These are phyloP conservation scores for Valencia hispanica DNA, from an alignment of 2,797 vertebrate genomes.

Conservation along the genomic window DNA sequence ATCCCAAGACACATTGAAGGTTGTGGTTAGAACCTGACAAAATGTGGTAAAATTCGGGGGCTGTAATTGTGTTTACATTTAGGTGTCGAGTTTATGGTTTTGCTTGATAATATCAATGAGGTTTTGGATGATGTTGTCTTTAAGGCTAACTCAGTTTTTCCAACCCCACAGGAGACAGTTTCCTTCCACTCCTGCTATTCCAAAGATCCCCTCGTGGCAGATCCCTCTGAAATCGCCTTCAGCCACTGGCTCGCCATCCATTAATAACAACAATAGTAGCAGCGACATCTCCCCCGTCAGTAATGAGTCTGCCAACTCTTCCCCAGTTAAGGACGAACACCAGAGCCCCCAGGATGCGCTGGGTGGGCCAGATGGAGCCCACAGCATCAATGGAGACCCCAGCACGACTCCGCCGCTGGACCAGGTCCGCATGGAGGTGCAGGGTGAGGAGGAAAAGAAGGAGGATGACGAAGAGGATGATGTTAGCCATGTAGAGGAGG, in stretches of 20 bases:
- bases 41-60: neutral
- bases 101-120: slow-evolving; percentile 13
- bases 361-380: slow-evolving; percentile 76
- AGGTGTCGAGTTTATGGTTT: no score
- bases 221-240: slow-evolving; percentile 91
- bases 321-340: slow-evolving; percentile 88
- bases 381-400: slow-evolving; percentile 75
- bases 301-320: slow-evolving; percentile 88
- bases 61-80: neutral
- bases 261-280: slow-evolving; percentile 93
- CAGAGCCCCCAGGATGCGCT: slow-evolving; percentile 85
- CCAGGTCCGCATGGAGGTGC: slow-evolving; percentile 95
- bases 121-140: slow-evolving; percentile 31
- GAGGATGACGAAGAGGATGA: slow-evolving; percentile 76
- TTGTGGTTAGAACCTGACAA: neutral
- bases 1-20: neutral
- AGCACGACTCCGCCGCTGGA: slow-evolving; percentile 75
- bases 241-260: slow-evolving; percentile 75
- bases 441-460: slow-evolving; percentile 86
- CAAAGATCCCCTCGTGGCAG: slow-evolving; percentile 97
- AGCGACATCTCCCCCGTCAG: slow-evolving; percentile 98
- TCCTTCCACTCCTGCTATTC: slow-evolving; percentile 90
- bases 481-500: slow-evolving; percentile 76
- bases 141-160: slow-evolving; percentile 16
- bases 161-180: slow-evolving; percentile 88